A percentile compares a stretch with the other conserved stretches of the same genome.
phyloP scores from a whole-genome alignment of 2,113 vertebrate species.

The Upupa epops region DNA sequence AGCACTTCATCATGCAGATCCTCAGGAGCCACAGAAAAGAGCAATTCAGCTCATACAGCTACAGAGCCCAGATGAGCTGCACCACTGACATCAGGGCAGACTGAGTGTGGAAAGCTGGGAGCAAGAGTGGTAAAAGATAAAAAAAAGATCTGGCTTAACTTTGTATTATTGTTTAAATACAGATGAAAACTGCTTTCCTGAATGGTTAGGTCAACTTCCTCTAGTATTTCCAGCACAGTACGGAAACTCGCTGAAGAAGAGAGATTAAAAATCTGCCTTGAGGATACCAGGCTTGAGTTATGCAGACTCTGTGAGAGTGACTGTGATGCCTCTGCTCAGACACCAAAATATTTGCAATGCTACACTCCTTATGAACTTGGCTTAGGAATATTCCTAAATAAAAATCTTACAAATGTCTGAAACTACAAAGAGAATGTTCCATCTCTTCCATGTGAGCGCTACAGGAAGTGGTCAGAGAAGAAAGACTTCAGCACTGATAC shows the following conservation, averaged over 20 bases:
- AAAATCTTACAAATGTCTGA: background rate
- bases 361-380: background rate
- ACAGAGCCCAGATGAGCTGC: background rate
- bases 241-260: background rate
- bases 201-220: background rate
- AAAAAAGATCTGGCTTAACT: background rate
- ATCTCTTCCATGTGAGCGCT: background rate
- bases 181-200: background rate
- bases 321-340: background rate
- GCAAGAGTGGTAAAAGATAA: fast-evolving
- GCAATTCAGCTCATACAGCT: background rate
- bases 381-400: background rate
- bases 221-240: background rate
- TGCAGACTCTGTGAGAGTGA: background rate
- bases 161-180: background rate
- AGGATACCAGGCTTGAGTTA: background rate
- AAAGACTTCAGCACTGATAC: fast-evolving
- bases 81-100: background rate
- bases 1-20: background rate
- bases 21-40: background rate
- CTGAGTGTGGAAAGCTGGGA: background rate
- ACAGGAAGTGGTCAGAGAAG: background rate
- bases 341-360: background rate
- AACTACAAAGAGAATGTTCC: background rate
- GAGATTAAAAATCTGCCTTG: background rate